phyloP scores from a whole-genome alignment of 2,888 invertebrate genomes.

The Thymelicus sylvestris region DNA sequence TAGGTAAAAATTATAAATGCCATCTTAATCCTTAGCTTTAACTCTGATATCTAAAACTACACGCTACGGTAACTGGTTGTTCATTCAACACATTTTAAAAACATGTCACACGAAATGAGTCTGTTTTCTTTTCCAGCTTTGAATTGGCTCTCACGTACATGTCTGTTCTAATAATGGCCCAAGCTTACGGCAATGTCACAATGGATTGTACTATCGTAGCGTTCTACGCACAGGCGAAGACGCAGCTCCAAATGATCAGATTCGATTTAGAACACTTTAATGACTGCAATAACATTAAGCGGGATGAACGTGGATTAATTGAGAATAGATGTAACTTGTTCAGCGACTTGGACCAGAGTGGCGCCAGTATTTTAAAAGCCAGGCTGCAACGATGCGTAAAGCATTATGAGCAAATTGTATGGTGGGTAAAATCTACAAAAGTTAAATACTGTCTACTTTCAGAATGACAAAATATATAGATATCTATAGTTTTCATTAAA shows the following conservation, averaged over 20 bases:
- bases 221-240: conserved; percentile 65
- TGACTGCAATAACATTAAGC: conserved; percentile 39
- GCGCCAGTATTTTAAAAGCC: conserved; percentile 47
- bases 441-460: too few species aligned
- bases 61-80: not conserved
- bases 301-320: conserved; percentile 38
- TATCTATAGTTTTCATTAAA: too few species aligned
- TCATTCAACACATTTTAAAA: not conserved
- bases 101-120: not conserved
- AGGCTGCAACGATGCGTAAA: conserved; percentile 59
- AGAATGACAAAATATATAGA: too few species aligned
- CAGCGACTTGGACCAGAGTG: conserved; percentile 47
- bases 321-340: conserved; percentile 40
- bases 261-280: conserved; percentile 63
- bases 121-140: conserved; percentile 57
- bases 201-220: conserved; percentile 72
- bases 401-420: conserved; percentile 62
- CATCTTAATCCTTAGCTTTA: not conserved
- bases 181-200: conserved; percentile 68
- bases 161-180: conserved; percentile 57
- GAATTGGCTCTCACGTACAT: conserved; percentile 59
- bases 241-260: conserved; percentile 65
- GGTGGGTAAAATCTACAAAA: conserved; percentile 49
- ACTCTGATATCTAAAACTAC: not conserved
- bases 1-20: not conserved